Percentiles rank a stretch among this genome's conserved stretches.
Conservation (phyloP, 2,888 invertebrate species). For the Perithous albicinctus region DNA sequence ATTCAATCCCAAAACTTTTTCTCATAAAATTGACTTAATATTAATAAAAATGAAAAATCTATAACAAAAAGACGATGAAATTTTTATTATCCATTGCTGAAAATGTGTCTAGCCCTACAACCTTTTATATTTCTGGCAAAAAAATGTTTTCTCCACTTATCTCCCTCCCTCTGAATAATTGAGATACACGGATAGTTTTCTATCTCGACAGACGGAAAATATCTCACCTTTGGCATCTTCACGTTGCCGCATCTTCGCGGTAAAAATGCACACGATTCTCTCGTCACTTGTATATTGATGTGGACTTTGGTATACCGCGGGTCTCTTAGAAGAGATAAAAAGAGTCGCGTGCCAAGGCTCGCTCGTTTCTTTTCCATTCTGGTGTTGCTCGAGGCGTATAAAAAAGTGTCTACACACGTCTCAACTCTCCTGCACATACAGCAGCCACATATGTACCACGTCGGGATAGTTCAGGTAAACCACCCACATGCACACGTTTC, state of each 20-base stretch:
- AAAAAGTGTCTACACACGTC: conserved; percentile 20
- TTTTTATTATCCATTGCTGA: no score
- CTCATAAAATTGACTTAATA: no score
- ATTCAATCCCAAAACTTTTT: no score
- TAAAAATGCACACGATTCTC: conserved; percentile 42
- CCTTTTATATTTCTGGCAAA: no score
- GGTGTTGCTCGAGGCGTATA: conserved; percentile 38
- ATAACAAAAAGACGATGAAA: no score
- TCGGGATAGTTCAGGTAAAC: conserved; percentile 12
- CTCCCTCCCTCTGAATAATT: no score
- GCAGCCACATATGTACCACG: conserved; percentile 10
- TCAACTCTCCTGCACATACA: not conserved
- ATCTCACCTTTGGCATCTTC: not conserved
- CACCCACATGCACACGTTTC: conserved; percentile 48
- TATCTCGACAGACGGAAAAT: not conserved
- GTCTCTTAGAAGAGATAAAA: not conserved
- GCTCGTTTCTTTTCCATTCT: conserved; percentile 16
- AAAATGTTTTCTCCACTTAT: no score
- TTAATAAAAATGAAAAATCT: no score
- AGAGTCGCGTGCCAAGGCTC: conserved; percentile 21
- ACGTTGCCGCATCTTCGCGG: not conserved
- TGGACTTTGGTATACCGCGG: conserved; percentile 31
- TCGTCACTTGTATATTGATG: conserved; percentile 14
- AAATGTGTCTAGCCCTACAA: no score
- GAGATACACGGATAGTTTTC: no score